A percentile compares a stretch with the other conserved stretches of the same genome.
These are phyloP conservation scores for Drosophila chauvacae DNA, from an alignment of 1,140 invertebrate genomes.

Conservation along the genomic window DNA sequence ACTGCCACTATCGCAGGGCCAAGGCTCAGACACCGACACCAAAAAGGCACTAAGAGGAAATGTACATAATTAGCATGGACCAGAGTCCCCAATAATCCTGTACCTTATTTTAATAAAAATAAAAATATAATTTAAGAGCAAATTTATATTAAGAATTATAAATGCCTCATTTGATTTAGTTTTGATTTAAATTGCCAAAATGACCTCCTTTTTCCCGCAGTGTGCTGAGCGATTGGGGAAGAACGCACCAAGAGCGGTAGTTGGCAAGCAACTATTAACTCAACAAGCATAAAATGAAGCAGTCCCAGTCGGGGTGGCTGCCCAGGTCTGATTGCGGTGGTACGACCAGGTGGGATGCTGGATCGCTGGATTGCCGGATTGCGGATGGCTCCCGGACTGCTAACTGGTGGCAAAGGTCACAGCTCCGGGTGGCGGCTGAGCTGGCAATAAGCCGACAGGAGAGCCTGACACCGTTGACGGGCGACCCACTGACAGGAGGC, in stretches of 20 bases:
- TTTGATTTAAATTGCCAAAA: background rate
- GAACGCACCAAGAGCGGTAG: constrained; percentile 49
- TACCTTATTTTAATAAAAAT: background rate
- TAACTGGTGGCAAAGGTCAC: constrained; percentile 39
- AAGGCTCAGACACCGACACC: constrained; percentile 20
- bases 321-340: constrained; percentile 24
- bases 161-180: too few relatives aligned
- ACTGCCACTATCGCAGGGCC: constrained; percentile 32
- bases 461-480: constrained; percentile 69
- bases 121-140: background rate
- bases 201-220: background rate
- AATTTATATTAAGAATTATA: background rate
- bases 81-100: background rate
- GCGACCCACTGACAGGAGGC: constrained; percentile 51
- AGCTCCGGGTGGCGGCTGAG: constrained; percentile 54
- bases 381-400: constrained; percentile 1
- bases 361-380: background rate
- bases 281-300: constrained; percentile 82
- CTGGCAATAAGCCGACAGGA: constrained; percentile 73
- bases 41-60: constrained; percentile 19
- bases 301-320: constrained; percentile 26
- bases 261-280: constrained; percentile 78
- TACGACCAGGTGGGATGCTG: constrained; percentile 9
- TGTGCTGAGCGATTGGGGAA: background rate
- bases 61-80: background rate